Percentiles rank a stretch among this genome's conserved stretches.
Evolutionary conservation across 2,797 vertebrate genomes (phyloP).

Genomic region (Jordanella pulchra): DNA sequence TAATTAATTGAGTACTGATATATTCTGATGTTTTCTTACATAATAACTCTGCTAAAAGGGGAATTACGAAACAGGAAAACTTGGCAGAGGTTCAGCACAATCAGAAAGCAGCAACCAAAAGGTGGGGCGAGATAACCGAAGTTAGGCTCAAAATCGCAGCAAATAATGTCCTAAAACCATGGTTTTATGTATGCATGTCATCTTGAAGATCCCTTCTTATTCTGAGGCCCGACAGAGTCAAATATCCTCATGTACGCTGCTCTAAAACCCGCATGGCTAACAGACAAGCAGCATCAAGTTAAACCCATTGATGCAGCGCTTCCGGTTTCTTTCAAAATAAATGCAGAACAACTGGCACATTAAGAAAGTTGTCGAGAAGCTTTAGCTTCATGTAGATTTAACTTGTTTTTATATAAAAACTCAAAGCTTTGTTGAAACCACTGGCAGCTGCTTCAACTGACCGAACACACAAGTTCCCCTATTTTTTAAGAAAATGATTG

Average conservation of each 20-base stretch:
- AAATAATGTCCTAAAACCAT: too few species aligned
- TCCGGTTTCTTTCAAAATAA: conserved; percentile 48
- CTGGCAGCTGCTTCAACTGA: not conserved
- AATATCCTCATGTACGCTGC: not conserved
- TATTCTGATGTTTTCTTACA: conserved; percentile 32
- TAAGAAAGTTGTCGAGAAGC: not conserved
- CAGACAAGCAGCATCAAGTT: not conserved
- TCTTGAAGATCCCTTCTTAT: not conserved
- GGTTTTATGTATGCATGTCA: conserved; percentile 5
- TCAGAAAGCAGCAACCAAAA: not conserved
- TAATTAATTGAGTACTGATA: not conserved
- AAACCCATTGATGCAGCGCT: rapidly evolving
- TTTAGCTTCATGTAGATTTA: not conserved
- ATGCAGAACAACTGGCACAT: not conserved
- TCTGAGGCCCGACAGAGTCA: conserved; percentile 53
- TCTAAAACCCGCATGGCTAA: conserved; percentile 45
- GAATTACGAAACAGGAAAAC: conserved; percentile 64
- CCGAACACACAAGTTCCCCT: not conserved
- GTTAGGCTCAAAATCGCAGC: rapidly evolving
- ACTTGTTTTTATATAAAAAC: not conserved
- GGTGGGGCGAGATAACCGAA: not conserved
- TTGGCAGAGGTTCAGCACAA: conserved; percentile 34
- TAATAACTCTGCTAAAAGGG: conserved; percentile 39
- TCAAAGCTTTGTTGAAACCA: not conserved
- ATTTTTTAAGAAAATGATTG: not conserved